Evolutionary conservation across 2,888 invertebrate species (phyloP), one percentile per base, ranked within the genome.

Genomic region (Rhagonycha lutea): DNA sequence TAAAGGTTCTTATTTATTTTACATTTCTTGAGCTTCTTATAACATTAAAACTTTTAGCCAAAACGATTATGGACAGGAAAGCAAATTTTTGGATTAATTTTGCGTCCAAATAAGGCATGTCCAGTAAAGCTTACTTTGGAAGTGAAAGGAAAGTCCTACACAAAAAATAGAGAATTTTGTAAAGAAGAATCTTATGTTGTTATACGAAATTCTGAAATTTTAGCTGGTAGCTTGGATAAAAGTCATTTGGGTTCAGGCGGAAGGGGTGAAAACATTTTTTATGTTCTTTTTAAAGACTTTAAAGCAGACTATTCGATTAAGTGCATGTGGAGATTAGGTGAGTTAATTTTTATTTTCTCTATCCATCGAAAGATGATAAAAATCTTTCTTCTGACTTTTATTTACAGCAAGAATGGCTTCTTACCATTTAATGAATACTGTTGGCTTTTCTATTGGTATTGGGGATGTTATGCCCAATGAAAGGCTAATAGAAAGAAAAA

Each of bases 171-270:
- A 84, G 98, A 99, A 86, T 89, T 99, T 88, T 98, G 98, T 84
- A 90, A 92, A 65, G 95, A 97, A 83, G 99, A 99, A 88, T 96
- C 97, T 0, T 98, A 94, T 89, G 95, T 99, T 7, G 92, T 98
- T 79, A 94, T 99, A 74, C 91, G 96, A 61, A 99, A 99, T 88
- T 98, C 99, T 0, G 94, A 97, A 86, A 89, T 99, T 68, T 85
- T 99, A 78, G 95, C 97, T 82, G 99, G 99, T 0, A 93, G 96
- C 3, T 93, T 99, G 92, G 99, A 99, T 88, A 99, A 99, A 88
- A 94, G 94, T 11, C 96, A 96, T 0, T 90, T 99, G 79, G 99
- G 99, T 7, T 97, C 97, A 0, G 99, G 99, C 60, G 96, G 97
- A 3, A 99, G 99, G 88, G 94, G 90, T 83, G 88, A 88, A 63